Conservation (phyloP, 2,113 vertebrate species). For the Trinectes maculatus region DNA sequence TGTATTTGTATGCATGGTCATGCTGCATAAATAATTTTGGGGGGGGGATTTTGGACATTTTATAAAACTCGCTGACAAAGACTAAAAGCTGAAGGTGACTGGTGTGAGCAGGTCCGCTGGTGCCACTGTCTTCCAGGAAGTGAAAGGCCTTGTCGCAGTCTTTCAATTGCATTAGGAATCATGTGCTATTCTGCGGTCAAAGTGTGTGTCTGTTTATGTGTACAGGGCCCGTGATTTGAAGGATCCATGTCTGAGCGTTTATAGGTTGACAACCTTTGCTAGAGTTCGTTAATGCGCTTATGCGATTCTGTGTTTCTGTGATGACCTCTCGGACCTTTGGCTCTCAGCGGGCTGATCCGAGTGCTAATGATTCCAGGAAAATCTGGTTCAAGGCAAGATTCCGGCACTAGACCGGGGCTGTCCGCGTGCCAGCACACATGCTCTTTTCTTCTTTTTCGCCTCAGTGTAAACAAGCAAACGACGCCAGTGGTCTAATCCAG, state of each 20-base stretch:
- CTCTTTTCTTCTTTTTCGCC: constrained; percentile 20
- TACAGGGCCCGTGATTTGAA: neutral
- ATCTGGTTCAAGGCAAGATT: constrained; percentile 37
- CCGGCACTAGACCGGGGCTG: constrained; percentile 2
- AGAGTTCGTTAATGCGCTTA: constrained; percentile 60
- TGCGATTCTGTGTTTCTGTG: constrained; percentile 28
- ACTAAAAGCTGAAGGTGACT: neutral
- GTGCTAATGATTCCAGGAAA: constrained; percentile 57
- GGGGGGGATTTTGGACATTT: no score
- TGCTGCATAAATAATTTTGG: no score
- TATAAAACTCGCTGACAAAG: neutral
- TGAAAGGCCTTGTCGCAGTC: neutral
- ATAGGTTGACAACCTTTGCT: constrained; percentile 15
- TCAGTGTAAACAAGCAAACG: constrained; percentile 49
- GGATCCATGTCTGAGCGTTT: constrained; percentile 3
- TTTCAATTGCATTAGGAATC: neutral
- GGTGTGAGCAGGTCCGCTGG: no score
- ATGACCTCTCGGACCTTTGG: constrained; percentile 7
- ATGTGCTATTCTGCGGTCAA: constrained; percentile 1
- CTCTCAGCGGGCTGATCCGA: constrained; percentile 38
- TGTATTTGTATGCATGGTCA: no score
- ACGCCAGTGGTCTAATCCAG: constrained; percentile 51
- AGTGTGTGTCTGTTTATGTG: neutral
- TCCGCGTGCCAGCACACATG: constrained; percentile 32
- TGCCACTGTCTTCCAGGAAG: no score